Conservation (phyloP, 1,140 invertebrate species). For the Aphis gossypii region DNA sequence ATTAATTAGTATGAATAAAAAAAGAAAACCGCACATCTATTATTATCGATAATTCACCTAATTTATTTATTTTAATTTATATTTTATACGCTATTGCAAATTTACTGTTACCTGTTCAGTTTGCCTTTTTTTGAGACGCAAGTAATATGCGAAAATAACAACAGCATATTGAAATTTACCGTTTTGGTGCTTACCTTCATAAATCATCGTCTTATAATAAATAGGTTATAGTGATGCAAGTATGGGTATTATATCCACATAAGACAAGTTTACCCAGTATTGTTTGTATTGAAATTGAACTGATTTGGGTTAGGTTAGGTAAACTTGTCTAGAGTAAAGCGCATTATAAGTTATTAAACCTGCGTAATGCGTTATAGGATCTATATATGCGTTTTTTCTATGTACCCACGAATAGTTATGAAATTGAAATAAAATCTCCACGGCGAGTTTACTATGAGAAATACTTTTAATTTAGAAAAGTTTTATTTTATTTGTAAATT, state of each 20-base stretch:
- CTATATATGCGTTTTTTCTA: neutral
- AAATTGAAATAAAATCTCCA: neutral
- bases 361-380: neutral
- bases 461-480: neutral
- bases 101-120: neutral
- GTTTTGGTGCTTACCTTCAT: neutral
- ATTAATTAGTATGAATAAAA: no score
- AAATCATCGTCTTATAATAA: neutral
- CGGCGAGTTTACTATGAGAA: no score
- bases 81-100: neutral
- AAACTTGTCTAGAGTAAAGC: neutral
- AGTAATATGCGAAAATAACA: neutral
- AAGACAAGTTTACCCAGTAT: neutral
- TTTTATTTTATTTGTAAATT: neutral
- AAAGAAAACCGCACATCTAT: no score
- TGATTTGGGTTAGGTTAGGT: neutral
- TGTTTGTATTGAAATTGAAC: conserved; percentile 9
- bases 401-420: neutral
- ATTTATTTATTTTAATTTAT: no score
- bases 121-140: neutral
- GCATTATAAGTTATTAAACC: neutral
- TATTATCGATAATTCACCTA: no score
- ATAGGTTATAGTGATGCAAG: neutral
- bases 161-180: neutral
- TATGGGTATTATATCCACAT: conserved; percentile 1